Evolutionary conservation across 2,113 vertebrate species (phyloP).

Genomic region (Hypanus sabinus): DNA sequence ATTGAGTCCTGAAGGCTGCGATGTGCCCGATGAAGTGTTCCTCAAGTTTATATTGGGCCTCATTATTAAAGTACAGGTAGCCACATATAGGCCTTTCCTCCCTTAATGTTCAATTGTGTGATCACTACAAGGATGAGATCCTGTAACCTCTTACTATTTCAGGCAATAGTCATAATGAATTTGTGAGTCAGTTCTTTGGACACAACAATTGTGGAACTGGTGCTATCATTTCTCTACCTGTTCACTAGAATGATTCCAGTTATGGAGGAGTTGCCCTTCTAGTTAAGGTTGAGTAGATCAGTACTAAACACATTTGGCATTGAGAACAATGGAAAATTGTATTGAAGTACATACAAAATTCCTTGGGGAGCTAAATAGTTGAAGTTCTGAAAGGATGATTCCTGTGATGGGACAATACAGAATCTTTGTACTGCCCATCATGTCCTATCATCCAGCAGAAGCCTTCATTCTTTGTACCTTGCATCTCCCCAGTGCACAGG

Average conservation of each 20-base stretch:
- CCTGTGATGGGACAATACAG: neutral
- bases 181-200: neutral
- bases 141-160: neutral
- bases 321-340: too few species aligned
- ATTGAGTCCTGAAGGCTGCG: too few species aligned
- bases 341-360: too few species aligned
- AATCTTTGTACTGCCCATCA: too few species aligned
- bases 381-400: neutral
- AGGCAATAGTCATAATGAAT: neutral
- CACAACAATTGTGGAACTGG: neutral
- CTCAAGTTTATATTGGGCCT: too few species aligned
- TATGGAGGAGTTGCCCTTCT: neutral
- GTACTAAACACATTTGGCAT: too few species aligned
- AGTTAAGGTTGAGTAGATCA: neutral
- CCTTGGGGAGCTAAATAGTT: neutral
- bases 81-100: neutral
- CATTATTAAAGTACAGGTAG: too few species aligned
- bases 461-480: too few species aligned
- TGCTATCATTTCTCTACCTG: neutral
- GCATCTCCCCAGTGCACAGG: too few species aligned
- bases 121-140: neutral
- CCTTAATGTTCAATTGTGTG: neutral
- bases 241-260: neutral
- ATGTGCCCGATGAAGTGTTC: too few species aligned
- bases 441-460: too few species aligned